Conservation (phyloP, 92 coral and sea anemone genomes). For the Actinostola sp. region DNA sequence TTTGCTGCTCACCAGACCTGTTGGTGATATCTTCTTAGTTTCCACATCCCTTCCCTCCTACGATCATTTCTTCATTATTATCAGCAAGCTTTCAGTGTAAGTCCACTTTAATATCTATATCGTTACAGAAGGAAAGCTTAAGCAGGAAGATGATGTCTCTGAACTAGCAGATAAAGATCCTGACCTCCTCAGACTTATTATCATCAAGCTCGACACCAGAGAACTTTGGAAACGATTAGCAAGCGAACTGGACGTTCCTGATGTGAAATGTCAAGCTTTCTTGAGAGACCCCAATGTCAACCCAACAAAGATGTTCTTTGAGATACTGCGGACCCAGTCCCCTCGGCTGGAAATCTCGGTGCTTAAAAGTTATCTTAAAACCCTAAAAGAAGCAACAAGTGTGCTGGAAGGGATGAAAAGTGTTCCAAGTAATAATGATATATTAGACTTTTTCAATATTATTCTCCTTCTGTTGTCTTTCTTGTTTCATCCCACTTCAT, state of each 20-base stretch:
- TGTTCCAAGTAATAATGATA: neutral
- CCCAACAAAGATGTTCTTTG: slow-evolving; percentile 2
- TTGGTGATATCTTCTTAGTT: too few relatives aligned
- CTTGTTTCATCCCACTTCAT: too few relatives aligned
- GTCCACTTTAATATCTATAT: neutral
- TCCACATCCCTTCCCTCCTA: neutral
- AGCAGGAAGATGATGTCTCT: neutral
- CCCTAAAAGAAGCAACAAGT: neutral
- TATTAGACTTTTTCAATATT: too few relatives aligned
- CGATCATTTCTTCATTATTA: neutral
- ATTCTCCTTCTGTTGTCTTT: too few relatives aligned
- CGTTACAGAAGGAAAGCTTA: neutral
- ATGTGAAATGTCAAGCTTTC: neutral
- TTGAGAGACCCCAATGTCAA: neutral
- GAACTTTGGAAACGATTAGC: slow-evolving; percentile 2
- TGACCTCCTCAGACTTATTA: neutral
- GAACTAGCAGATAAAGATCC: neutral
- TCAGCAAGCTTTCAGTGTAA: neutral
- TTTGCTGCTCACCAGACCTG: too few relatives aligned
- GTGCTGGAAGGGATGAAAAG: neutral
- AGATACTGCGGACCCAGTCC: neutral
- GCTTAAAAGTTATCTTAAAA: neutral
- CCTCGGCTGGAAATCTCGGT: neutral
- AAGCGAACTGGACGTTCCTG: neutral
- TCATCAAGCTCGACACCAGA: neutral